Evolutionary conservation across 2,113 vertebrate species (phyloP).

Genomic region (Alethe diademata): DNA sequence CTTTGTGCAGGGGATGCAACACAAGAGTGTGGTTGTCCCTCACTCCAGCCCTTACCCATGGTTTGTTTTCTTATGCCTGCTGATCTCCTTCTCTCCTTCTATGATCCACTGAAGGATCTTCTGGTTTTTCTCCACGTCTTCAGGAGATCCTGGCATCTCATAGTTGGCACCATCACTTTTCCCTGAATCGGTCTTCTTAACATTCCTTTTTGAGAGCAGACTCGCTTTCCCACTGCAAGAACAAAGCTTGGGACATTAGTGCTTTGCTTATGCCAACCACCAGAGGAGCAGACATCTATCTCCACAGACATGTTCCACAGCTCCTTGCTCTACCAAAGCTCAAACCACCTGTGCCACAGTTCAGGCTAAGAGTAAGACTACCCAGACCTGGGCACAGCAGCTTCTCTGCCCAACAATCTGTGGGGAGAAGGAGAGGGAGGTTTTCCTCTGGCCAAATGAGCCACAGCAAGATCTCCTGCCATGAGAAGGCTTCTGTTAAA

Average conservation of each 20-base stretch:
- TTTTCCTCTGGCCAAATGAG: neutral
- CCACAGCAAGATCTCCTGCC: neutral
- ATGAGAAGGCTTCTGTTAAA: neutral
- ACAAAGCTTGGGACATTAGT: conserved; percentile 22
- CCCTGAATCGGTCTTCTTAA: conserved; percentile 84
- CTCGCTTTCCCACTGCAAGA: conserved; percentile 83
- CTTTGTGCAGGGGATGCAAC: neutral
- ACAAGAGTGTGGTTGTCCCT: neutral
- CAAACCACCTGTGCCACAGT: neutral
- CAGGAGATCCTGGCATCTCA: conserved; percentile 80
- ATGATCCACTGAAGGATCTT: conserved; percentile 98
- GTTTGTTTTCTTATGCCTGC: conserved; percentile 84
- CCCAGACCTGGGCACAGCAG: neutral
- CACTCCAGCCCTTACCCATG: conserved; percentile 78
- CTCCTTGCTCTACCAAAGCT: neutral
- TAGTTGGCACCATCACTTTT: conserved; percentile 70
- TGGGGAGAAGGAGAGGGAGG: neutral
- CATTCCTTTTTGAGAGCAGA: conserved; percentile 79
- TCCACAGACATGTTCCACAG: neutral
- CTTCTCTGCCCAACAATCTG: neutral
- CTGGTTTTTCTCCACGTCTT: conserved; percentile 90
- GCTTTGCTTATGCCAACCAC: neutral
- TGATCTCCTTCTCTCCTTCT: conserved; percentile 90
- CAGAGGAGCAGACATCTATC: neutral
- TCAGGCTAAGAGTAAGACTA: neutral